These are phyloP conservation scores for Hipparchia semele DNA, from an alignment of 2,888 invertebrate species.

Conservation along the genomic window DNA sequence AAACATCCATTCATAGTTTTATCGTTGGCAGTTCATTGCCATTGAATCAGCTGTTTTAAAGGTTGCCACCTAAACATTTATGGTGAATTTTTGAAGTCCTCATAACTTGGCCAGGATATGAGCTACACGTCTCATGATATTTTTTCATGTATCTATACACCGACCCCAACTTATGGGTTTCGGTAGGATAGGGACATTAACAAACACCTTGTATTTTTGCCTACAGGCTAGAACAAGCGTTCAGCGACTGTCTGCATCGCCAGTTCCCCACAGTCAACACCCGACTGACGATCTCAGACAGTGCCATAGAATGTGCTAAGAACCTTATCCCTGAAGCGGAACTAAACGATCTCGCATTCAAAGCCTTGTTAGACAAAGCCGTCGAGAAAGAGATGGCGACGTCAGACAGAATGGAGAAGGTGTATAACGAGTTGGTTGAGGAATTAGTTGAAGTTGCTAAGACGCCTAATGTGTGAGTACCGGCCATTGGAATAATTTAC, in stretches of 20 bases:
- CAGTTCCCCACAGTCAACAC: constrained; percentile 86
- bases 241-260: constrained; percentile 81
- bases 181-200: no score
- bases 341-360: constrained; percentile 54
- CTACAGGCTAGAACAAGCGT: constrained; percentile 79
- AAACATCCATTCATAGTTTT: no score
- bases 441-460: constrained; percentile 79
- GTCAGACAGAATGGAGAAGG: constrained; percentile 71
- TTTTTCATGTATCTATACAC: no score
- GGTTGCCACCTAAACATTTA: no score
- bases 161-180: no score
- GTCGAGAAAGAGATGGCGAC: constrained; percentile 60
- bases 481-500: background rate
- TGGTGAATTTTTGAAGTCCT: no score
- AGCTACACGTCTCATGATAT: no score
- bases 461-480: constrained; percentile 66
- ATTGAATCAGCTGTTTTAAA: no score
- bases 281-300: constrained; percentile 78
- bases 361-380: constrained; percentile 52
- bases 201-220: background rate
- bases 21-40: no score
- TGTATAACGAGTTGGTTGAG: constrained; percentile 82
- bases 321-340: constrained; percentile 69
- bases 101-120: no score
- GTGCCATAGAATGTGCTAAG: constrained; percentile 75